Conservation (phyloP, 64 coral and sea anemone genomes). For the Pocillopora verrucosa region DNA sequence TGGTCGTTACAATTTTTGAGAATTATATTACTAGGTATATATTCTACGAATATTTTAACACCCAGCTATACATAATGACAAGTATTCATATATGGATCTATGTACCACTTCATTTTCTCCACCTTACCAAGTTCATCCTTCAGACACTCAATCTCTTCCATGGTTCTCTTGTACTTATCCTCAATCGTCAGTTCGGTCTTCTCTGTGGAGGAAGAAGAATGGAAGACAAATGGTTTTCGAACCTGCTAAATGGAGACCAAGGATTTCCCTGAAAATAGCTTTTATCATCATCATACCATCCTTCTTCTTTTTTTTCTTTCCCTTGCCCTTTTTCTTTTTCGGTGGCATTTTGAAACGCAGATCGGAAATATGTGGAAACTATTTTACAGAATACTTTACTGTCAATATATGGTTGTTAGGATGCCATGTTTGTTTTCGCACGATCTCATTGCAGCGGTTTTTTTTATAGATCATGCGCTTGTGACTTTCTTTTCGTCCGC, state of each 20-base stretch:
- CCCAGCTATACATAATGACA: no score
- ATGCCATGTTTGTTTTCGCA: slow-evolving; percentile 48
- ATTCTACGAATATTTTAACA: no score
- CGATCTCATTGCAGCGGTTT: neutral
- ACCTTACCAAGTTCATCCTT: slow-evolving; percentile 91
- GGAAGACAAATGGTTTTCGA: neutral
- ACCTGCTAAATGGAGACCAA: neutral
- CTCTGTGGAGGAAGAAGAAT: slow-evolving; percentile 31
- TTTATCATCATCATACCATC: slow-evolving; percentile 56
- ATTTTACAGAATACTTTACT: neutral
- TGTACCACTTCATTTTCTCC: no score
- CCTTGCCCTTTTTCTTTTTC: slow-evolving; percentile 96
- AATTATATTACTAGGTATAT: no score
- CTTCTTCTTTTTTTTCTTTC: slow-evolving; percentile 99
- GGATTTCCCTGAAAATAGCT: neutral
- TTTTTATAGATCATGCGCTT: slow-evolving; percentile 50
- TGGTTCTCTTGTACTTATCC: slow-evolving; percentile 97
- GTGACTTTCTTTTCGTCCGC: neutral
- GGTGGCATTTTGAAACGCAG: slow-evolving; percentile 74
- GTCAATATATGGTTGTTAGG: neutral
- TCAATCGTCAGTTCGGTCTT: slow-evolving; percentile 97
- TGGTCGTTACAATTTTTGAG: no score
- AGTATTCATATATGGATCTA: no score
- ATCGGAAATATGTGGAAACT: neutral
- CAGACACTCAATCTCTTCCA: slow-evolving; percentile 95